These are phyloP conservation scores for Hephaestus fuliginosus DNA, from an alignment of 2,797 vertebrate species.

Conservation along the genomic window DNA sequence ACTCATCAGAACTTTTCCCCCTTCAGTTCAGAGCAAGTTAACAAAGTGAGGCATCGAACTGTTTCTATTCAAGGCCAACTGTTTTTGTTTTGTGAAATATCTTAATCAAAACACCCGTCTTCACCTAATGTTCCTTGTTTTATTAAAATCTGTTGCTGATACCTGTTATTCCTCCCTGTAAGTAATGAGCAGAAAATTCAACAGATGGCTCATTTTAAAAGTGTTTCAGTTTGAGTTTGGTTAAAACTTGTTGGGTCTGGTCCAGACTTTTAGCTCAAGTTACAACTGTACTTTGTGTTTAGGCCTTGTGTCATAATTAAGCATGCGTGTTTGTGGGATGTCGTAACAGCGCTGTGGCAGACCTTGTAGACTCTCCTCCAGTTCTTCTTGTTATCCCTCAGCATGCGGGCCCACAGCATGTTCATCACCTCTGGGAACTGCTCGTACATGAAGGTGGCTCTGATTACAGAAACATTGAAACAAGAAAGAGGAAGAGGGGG, in stretches of 20 bases:
- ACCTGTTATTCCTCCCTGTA: not conserved
- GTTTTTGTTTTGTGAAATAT: slow-evolving; percentile 1
- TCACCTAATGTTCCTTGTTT: not conserved
- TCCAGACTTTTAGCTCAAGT: slow-evolving; percentile 10
- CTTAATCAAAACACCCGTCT: not conserved
- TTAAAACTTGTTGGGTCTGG: not conserved
- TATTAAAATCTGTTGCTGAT: not conserved
- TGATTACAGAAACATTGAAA: slow-evolving; percentile 59
- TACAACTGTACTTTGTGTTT: slow-evolving; percentile 9
- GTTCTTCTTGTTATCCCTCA: slow-evolving; percentile 99
- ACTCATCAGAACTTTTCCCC: not conserved
- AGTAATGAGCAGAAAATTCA: not conserved
- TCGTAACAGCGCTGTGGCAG: slow-evolving; percentile 45
- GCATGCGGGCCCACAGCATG: slow-evolving; percentile 98
- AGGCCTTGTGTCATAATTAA: slow-evolving; percentile 6
- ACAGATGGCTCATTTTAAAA: slow-evolving; percentile 10
- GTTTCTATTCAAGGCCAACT: slow-evolving; percentile 1
- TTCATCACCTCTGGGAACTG: slow-evolving; percentile 99
- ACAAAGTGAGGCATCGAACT: not conserved
- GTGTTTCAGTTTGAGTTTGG: not conserved
- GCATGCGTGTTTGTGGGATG: slow-evolving; percentile 18
- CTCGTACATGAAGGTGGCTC: slow-evolving; percentile 97
- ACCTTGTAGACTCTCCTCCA: slow-evolving; percentile 99
- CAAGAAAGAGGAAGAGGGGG: slow-evolving; percentile 2
- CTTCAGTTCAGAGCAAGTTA: slow-evolving; percentile 3